Evolutionary conservation across 2,797 vertebrate genomes (phyloP), one percentile per base, ranked within the genome.

Genomic region (Schizopygopsis malacanthus): DNA sequence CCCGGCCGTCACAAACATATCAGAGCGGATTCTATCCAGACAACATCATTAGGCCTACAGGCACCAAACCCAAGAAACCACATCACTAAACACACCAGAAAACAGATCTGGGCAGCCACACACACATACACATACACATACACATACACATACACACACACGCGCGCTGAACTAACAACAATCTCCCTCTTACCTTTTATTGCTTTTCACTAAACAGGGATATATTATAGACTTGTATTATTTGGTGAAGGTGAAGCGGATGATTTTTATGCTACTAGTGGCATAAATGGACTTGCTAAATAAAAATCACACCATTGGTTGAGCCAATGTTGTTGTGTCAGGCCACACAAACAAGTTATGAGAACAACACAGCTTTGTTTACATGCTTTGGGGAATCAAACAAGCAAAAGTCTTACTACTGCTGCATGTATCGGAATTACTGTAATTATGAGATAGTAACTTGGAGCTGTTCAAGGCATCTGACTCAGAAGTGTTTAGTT

Each of bases 1-100:
- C 77, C 83, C 87, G 67, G 76, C 20, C 88, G 88, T 88, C 50
- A 90, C 77, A 79, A 90, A 91, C 50, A 85, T 82, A 90, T 88
- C 84, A 90, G 88, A 90, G 92, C 91, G 90, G 89, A 92, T 91
- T 92, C 73, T 87, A 84, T 61, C 83, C 85, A 86, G 83, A 79
- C 86, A 88, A 89, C 83, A 87, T 90, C 85, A 90, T 90, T 86
- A 86, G 72, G 72, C 84, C 90, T 89, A 79, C 72, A 65, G 84
- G 92, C 85, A 59, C 80, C 43, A 84, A 87, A 84, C 75, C 90
- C 89, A 87, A 85, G 69, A 73, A 77, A 77, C 16, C 50, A 81
- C 82, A 80, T 75, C 41, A 47, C 79, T 69, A 56, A 72, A 89
- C 59, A 56, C 72, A 47, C 77, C 16, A 33, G 41, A 79, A 16